Base-by-base conservation (phyloP, 2,113 vertebrate species). In the Lepisosteus osseus region DNA sequence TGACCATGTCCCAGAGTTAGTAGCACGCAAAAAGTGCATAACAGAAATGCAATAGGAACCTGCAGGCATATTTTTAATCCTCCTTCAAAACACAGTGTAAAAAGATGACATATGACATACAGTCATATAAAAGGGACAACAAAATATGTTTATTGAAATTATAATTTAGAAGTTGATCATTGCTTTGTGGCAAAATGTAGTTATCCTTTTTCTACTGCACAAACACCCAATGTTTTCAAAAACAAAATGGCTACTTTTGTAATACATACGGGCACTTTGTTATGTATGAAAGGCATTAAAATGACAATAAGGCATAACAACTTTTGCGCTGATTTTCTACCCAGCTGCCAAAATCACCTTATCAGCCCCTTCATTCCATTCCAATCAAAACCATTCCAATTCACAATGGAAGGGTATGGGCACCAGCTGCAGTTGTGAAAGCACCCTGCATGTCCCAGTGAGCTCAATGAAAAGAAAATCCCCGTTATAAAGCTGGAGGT, bases 341-440 rank as follows among this genome's bases (percentile, higher is more conserved):
- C 6, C 15, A 40, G 55, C n/a, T 51, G 17, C 55, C 15, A 44
- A 51, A 67, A 61, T 59, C 45, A 15, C 42, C 40, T 17, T 44
- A 40, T 55, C 56, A 51, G 14, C 29, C 47, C 47, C 51, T 40
- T 14, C 54, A 61, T 51, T 65, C 73, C 75, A 77, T 87, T 81
- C 84, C 83, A 88, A 90, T 88, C 84, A 86, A 74, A 82, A 86
- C 73, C 82, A 89, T 89, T 90, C 87, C 89, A 89, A 91, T 92
- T 87, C 86, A 91, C 85, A 86, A 81, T 84, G 85, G 82, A 82
- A 85, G 43, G 14, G 79, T 79, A 82, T 90, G 90, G 82, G 82
- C 86, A 88, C 87, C 90, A 92, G 89, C 88, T 91, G 86, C 85
- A 86, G 86, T 87, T 83, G 87, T 86, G 85, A 88, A 90, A 90